Base-by-base conservation (phyloP, 2,888 invertebrate species). In the Lumbricus terrestris region DNA sequence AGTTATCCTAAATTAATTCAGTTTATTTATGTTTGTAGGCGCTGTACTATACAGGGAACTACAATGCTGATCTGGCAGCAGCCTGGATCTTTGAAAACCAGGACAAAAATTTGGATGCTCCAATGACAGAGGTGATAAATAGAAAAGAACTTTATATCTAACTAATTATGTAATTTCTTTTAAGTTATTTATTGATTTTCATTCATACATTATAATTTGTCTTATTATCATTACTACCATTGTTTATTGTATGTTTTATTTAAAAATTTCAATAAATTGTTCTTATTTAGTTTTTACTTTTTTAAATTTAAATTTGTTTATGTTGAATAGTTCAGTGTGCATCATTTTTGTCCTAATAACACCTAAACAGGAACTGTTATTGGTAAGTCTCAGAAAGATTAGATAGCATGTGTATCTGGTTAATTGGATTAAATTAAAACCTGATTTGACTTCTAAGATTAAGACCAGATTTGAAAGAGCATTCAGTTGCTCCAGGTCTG, bases 11-110 rank as follows among this genome's bases (percentile, higher is more conserved):
- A 29, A 15, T 18, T 90, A 88, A 83, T 42, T 33, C 20, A 29
- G 0, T 82, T 37, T 90, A n/a, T 33, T 88, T 88, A 38, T 88
- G 23, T 90, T 92, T 91, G 11, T 91, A 96, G 96, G 96, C 95
- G 38, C 94, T 96, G 90, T 96, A 95, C 93, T 95, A 96, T 92
- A 96, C 96, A 16, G 96, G 96, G 6, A 96, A 96, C 93, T 94
- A 95, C 92, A 96, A 95, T 89, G 95, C 96, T 37, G 96, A 96
- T 93, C 94, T 95, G 88, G 96, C 96, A 16, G 95, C 96, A 37
- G 95, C 95, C 82, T 96, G 96, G 95, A 94, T 96, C 37, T 96
- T 96, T 92, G 96, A 96, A 93, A 95, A 95, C 93, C 94, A 95
- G 47, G 95, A 95, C 90, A 93, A 93, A 89, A 93, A 94, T 90